Base-by-base conservation (phyloP, 1,140 invertebrate species). In the Achroia grisella region DNA sequence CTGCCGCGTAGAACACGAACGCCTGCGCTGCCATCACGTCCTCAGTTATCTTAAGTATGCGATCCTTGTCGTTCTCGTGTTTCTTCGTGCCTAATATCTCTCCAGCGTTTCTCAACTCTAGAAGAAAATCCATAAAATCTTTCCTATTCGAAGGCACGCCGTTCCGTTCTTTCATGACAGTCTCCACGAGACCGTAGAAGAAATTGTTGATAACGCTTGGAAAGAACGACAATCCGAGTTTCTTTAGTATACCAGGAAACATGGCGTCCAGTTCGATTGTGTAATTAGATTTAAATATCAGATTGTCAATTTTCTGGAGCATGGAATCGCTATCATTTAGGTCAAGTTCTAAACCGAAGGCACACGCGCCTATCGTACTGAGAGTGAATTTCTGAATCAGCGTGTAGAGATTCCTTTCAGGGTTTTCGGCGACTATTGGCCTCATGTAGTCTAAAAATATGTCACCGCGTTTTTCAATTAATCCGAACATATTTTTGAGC, bases 1-100 rank as follows among this genome's bases (percentile, higher is more conserved):
- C 79, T 27, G 71, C 75, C 0, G 56, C 54, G 46, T 66, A 81
- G 41, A 82, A 75, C 28, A 71, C 56, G 35, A 74, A 76, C 5
- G 58, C 71, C 17, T 87, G 81, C 4, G 66, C 52, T 1, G 66
- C 62, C 13, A 86, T 68, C 6, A 83, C 47, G 2, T 68, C 62
- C 4, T 78, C 62, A 6, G 17, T 23, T 23, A 23, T 23, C 17
- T 23, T 23, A 6, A 23, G 17, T 2, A 6, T 23, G 17, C 17
- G 17, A 23, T 23, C 17, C 17, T 23, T 23, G 2, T 23, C 17
- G 17, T 23, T 23, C 17, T 23, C 17, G 6, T 23, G 17, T 23
- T 23, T 23, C 6, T 23, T 23, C 2, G 17, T 23, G 17, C 17
- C 17, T 2, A 23, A 2, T 2, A 23, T 23, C 17, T 23, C 17